Evolutionary conservation across 1,140 invertebrate species (phyloP), one percentile per base, ranked within the genome.

Genomic region (Drosophila willistoni): DNA sequence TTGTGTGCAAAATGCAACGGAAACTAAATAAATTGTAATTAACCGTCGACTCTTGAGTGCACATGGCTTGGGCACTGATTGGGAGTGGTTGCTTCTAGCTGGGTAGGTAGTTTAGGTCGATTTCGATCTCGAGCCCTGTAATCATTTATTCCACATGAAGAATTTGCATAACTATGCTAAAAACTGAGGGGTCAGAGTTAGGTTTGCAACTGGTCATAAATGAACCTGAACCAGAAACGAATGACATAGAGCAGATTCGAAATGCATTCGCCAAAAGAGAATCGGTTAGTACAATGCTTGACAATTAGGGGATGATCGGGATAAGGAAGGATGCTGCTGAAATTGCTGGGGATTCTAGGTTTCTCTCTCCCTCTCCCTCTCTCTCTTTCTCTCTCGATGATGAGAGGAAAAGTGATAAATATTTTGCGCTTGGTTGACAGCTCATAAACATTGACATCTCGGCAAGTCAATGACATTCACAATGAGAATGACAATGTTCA

Each of bases 381-480:
- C 9, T 12, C n/a, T 7, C 42, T 44, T 3, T 14, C 42, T 14
- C n/a, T 6, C 42, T 7, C 67, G 29, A 36, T 25, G 51, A 47
- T 17, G 64, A 70, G 36, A 39, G 36, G 36, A 13, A 39, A 67
- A 86, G 83, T 86, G 83, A 86, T 86, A 86, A 86, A 86, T 86
- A 86, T 86, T 86, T 79, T 86, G 82, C 72, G 76, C 72, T 33
- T 72, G 79, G 85, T 70, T 86, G 82, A 82, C 82, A 86, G 83
- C 56, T 62, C 81, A 84, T 76, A 87, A 82, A 77, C 68, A 73
- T 62, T 61, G 66, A 69, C 60, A 33, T 36, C 56, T 42, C 34
- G 14, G 14, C 41, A 62, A 63, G 34, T 65, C 63, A 63, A 33
- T 61, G 60, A n/a, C 55, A 54, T 1, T 13, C 12, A 39, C 36